A percentile compares a stretch with the other conserved stretches of the same genome.
These are phyloP conservation scores for Mionectes macconnelli DNA, from an alignment of 2,113 vertebrate genomes.

Conservation along the genomic window DNA sequence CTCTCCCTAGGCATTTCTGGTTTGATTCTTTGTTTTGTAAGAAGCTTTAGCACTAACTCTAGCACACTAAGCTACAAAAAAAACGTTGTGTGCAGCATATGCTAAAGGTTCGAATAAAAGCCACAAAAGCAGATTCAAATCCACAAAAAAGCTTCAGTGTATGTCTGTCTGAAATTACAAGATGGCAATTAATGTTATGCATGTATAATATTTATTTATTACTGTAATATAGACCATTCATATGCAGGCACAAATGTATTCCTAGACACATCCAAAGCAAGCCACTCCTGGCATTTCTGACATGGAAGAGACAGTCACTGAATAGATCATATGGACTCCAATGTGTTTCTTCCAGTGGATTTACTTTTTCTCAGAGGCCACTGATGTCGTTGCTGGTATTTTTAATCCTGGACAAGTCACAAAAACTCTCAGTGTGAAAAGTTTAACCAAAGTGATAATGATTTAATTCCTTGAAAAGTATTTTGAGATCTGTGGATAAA, in stretches of 20 bases:
- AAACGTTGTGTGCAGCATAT: not conserved
- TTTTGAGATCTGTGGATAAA: not conserved
- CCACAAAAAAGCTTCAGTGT: not conserved
- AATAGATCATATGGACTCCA: not conserved
- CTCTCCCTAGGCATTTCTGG: conserved; percentile 8
- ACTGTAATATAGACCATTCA: not conserved
- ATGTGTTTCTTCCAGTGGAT: not conserved
- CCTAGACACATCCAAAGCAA: not conserved
- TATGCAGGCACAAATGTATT: not conserved
- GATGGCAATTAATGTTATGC: not conserved
- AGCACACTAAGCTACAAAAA: not conserved
- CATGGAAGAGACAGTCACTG: not conserved
- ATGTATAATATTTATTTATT: not conserved
- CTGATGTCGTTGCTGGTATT: not conserved
- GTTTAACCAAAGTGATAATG: not conserved
- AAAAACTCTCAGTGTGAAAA: not conserved
- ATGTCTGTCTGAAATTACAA: not conserved
- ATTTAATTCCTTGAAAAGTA: not conserved
- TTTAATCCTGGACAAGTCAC: not conserved
- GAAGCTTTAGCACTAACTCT: not conserved
- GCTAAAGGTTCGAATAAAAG: not conserved
- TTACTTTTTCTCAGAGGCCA: not conserved
- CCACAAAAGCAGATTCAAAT: not conserved
- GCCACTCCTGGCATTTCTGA: not conserved
- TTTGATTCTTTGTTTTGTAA: conserved; percentile 15